Base-by-base conservation (phyloP, 1,140 invertebrate species). In the Bombus difficillimus region DNA sequence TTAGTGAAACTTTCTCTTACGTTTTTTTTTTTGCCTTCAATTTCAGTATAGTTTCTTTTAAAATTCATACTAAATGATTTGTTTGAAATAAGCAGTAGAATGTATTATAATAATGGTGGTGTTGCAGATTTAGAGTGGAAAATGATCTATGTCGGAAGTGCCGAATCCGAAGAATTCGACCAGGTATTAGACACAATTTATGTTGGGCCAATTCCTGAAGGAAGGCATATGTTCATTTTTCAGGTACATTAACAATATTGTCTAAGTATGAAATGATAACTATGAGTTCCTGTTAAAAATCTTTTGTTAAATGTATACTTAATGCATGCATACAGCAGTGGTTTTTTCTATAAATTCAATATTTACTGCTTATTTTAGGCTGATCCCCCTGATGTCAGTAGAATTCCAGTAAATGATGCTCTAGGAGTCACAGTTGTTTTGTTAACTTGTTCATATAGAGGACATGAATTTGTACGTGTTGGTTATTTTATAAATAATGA, bases 401-500 rank as follows among this genome's bases (percentile, higher is more conserved):
- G 98, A 93, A 99, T 99, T 89, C 99, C 99, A 13, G 97, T 98
- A 87, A 98, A 98, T 86, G 99, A 99, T 96, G 98, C 98, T 66
- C 96, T 99, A 32, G 99, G 99, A 32, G 99, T 99, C 0, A 99
- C 99, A 1, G 99, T 99, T 15, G 98, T 99, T 0, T 95, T 99
- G 41, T 95, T 99, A 72, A 99, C 99, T 3, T 99, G 99, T 95
- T 99, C 98, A 0, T 99, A 99, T 92, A 96, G 97, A 92, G 96
- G 93, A 64, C 98, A 99, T 92, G 99, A 99, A 95, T 99, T 99
- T 94, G 98, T 99, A 4, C 95, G 99, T 86, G 98, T 99, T 34
- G 99, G 99, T 22, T 99, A 99, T 95, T 99, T 99, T 94, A 99
- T 99, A 71, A 99, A 99, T 92, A 99, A 99, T 93, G 99, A 99